phyloP scores from a whole-genome alignment of 1,140 invertebrate species.

The Cataglyphis hispanica region DNA sequence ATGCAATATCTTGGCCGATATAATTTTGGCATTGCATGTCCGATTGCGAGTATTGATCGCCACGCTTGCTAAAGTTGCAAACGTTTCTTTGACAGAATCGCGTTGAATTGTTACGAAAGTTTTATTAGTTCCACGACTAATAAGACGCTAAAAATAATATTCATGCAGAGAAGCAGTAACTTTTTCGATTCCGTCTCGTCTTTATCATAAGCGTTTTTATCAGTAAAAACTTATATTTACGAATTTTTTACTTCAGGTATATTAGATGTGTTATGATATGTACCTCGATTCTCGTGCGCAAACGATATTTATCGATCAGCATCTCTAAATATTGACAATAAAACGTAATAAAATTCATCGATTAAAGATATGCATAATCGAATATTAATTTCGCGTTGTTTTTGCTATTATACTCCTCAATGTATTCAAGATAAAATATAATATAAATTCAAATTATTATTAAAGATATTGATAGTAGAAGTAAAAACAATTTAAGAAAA shows the following conservation, averaged over 20 bases:
- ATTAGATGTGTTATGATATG: constrained; percentile 34
- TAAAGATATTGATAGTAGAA: neutral
- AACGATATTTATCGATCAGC: constrained; percentile 19
- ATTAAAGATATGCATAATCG: neutral
- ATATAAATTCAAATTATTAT: neutral
- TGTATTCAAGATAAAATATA: neutral
- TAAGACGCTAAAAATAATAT: constrained; percentile 49
- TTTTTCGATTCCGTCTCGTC: constrained; percentile 14
- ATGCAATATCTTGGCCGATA: neutral
- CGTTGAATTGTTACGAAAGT: constrained; percentile 33
- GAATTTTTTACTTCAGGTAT: constrained; percentile 30
- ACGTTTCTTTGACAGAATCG: constrained; percentile 40
- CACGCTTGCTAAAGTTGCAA: neutral
- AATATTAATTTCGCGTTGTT: neutral
- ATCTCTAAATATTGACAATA: constrained; percentile 31
- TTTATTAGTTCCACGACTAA: constrained; percentile 35
- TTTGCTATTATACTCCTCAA: neutral
- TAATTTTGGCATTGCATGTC: neutral
- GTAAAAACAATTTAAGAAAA: neutral
- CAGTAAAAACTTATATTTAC: neutral
- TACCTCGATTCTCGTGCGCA: neutral
- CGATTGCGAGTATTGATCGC: constrained; percentile 40
- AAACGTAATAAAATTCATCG: constrained; percentile 1
- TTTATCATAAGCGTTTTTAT: neutral
- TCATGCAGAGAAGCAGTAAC: constrained; percentile 27